These are phyloP conservation scores for Molanna angustata DNA, from an alignment of 2,888 invertebrate species.

Conservation along the genomic window DNA sequence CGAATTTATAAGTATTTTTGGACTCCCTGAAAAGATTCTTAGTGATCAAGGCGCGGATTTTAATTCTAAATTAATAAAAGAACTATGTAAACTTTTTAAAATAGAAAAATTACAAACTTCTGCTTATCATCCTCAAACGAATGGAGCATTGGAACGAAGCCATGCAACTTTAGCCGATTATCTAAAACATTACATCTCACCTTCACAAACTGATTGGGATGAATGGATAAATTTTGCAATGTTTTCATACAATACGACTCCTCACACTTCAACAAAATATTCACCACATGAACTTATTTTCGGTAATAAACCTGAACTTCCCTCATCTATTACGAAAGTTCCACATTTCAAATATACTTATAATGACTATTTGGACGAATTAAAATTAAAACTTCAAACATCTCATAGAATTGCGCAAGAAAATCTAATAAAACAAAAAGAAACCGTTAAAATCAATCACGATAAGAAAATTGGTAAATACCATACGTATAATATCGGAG, in stretches of 20 bases:
- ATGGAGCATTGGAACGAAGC: constrained; percentile 37
- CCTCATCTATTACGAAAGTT: no score
- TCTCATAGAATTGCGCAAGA: no score
- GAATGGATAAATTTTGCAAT: neutral
- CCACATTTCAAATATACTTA: no score
- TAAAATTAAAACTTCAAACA: no score
- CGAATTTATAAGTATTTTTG: constrained; percentile 38
- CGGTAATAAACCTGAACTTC: no score
- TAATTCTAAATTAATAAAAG: constrained; percentile 37
- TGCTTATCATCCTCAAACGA: constrained; percentile 38
- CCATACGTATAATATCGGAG: no score
- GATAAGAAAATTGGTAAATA: no score
- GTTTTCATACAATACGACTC: constrained; percentile 24
- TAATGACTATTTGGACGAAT: no score
- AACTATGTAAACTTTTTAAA: constrained; percentile 37
- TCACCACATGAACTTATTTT: constrained; percentile 40
- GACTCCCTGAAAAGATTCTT: constrained; percentile 39
- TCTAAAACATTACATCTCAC: constrained; percentile 1
- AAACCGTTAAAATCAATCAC: no score
- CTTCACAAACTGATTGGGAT: constrained; percentile 2
- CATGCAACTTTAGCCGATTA: constrained; percentile 35
- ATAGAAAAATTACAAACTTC: constrained; percentile 36
- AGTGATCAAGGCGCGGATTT: constrained; percentile 42
- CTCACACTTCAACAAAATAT: constrained; percentile 37
- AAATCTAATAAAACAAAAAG: no score